Evolutionary conservation across 2,113 vertebrate species (phyloP), one percentile per base, ranked within the genome.

Genomic region (Hemiscyllium ocellatum): DNA sequence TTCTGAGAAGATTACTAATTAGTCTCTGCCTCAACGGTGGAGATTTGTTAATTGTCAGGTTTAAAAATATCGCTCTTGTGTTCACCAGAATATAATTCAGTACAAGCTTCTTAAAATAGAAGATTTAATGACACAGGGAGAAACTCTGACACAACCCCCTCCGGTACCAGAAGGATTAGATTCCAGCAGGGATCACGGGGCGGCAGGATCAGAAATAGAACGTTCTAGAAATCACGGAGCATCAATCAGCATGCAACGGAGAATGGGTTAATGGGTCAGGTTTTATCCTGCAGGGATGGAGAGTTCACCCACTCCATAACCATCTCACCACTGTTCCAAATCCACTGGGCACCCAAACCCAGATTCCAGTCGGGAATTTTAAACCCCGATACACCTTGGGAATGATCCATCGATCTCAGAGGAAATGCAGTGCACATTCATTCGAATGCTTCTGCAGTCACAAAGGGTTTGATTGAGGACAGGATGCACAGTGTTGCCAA

Each of bases 101-200:
- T 50, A 20, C 83, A 86, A 24, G 42, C 24, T 87, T 87, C 50
- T 87, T 52, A 87, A 87, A 87, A 87, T 87, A 87, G 85, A 87
- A 87, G 42, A 52, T 87, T 61, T 87, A 87, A 87, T 87, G 26
- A 5, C 85, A 52, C 85, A 52, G 50, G 56, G 85, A 52, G 42
- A 10, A 50, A 12, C 26, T 87, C 24, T 52, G 24, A 29, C 6
- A 50, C 24, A 1, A 26, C 0, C 22, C 85, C 85, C 47, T 26
- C 6, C 2, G 47, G 85, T 2, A 87, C 85, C 47, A 50, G 19
- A 12, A 13, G 4, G 19, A 26, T 4, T 6, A 52, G 47, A 22
- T 52, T 87, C 85, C 47, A 87, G 6, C 85, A 52, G 47, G 47
- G 50, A 52, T 87, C 80, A 83, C 76, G 3, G 76, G 33, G 72